Conservation (phyloP, 2,888 invertebrate genomes). For the Tinea trinotella region DNA sequence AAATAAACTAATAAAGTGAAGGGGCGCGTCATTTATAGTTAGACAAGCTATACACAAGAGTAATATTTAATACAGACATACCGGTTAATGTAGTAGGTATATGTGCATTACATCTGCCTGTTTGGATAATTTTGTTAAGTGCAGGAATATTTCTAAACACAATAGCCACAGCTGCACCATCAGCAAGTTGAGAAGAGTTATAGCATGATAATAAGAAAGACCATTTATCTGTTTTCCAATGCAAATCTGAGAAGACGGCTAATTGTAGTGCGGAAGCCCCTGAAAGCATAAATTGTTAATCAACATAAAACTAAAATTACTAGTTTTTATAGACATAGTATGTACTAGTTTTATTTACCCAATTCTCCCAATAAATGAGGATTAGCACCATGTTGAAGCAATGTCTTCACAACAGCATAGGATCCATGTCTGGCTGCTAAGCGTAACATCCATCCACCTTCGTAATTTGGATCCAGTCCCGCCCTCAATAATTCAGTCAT, state of each 20-base stretch:
- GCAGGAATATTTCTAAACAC: constrained; percentile 51
- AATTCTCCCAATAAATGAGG: constrained; percentile 54
- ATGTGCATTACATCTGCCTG: constrained; percentile 57
- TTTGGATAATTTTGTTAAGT: constrained; percentile 48
- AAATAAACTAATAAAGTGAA: too few relatives aligned
- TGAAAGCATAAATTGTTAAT: constrained; percentile 28
- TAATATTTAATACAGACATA: constrained; percentile 24
- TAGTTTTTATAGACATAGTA: constrained; percentile 18
- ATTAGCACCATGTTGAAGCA: constrained; percentile 54
- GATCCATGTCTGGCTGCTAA: constrained; percentile 53
- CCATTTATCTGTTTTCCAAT: constrained; percentile 54
- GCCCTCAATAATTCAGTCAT: constrained; percentile 38
- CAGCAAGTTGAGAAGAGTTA: constrained; percentile 62
- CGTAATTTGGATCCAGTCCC: constrained; percentile 54
- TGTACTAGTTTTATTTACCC: constrained; percentile 33
- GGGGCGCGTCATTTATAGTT: too few relatives aligned
- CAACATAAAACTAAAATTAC: background rate
- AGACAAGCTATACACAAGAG: too few relatives aligned
- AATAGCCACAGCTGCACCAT: constrained; percentile 61
- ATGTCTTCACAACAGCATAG: constrained; percentile 40
- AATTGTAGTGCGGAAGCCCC: constrained; percentile 61
- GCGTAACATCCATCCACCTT: constrained; percentile 59
- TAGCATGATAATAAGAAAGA: constrained; percentile 49
- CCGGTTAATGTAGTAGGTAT: constrained; percentile 60
- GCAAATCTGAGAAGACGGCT: constrained; percentile 51